Evolutionary conservation across 2,797 vertebrate species (phyloP), one percentile per base, ranked within the genome.

Genomic region (Trachops cirrhosus): DNA sequence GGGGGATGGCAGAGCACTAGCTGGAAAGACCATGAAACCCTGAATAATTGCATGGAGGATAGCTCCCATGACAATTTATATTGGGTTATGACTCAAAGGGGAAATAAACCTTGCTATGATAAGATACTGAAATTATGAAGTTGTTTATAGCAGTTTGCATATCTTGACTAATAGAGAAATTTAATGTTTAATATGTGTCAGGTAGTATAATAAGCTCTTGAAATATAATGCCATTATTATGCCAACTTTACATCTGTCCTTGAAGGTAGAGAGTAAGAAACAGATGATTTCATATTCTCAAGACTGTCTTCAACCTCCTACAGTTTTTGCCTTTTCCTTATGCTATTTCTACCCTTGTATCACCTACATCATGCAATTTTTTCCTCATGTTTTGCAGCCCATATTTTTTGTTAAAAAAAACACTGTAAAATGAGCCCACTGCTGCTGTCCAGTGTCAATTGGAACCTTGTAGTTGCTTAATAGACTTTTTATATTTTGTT

Each of bases 131-230:
- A 96, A 89, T 94, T 95, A 84, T 34, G 32, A 77, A 91, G 48
- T 71, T 84, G 19, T 93, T 96, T 86, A 91, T 10, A 86, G 48
- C 21, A 83, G 37, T 88, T 57, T 83, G n/a, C 44, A 50, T 93
- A 93, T 86, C 67, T 86, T 96, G 44, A 89, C 84, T 87, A 80
- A 95, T 19, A 95, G 86, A 97, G 39, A 88, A 52, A 70, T 2
- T 50, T 15, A 86, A 48, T 91, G 50, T 86, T 97, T 83, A 74
- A 29, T 70, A 44, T 46, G 12, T 91, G 41, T 75, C 78, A 80
- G 67, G 64, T 11, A 90, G 62, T 54, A 62, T 74, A 62, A 54
- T 18, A 73, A 86, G 86, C 37, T 70, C n/a, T 94, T 91, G 89
- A 96, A 95, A 89, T 95, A 93, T 52, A 83, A 79, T 44, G 73